Percentiles rank a stretch among this genome's conserved stretches.
phyloP scores from a whole-genome alignment of 2,888 invertebrate species.

The Drosophila cracens region DNA sequence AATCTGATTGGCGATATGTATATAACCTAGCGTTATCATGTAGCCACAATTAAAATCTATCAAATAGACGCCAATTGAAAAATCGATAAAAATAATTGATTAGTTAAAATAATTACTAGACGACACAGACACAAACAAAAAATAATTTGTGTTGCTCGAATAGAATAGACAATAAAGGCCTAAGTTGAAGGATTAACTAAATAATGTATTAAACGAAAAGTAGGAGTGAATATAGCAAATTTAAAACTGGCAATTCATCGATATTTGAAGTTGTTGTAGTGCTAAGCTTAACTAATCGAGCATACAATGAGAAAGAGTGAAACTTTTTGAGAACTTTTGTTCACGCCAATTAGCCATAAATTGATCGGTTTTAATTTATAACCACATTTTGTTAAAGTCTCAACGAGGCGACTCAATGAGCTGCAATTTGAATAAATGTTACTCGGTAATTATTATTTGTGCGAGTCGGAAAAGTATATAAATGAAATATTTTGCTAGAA shows the following conservation, averaged over 20 bases:
- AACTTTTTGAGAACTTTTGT: conserved; percentile 21
- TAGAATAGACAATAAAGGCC: conserved; percentile 1
- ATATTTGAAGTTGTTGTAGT: background rate
- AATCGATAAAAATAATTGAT: conserved; percentile 2
- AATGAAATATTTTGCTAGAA: conserved; percentile 75
- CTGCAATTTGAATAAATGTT: conserved; percentile 67
- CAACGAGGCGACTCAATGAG: conserved; percentile 30
- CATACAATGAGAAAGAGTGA: background rate
- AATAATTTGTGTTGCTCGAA: conserved; percentile 9
- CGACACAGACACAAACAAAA: background rate
- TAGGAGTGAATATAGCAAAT: background rate
- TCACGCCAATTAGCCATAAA: conserved; percentile 63
- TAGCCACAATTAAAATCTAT: background rate
- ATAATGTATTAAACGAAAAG: conserved; percentile 35
- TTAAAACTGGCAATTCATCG: background rate
- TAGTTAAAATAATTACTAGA: conserved; percentile 29
- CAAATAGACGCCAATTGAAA: conserved; percentile 7
- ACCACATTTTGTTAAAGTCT: conserved; percentile 36
- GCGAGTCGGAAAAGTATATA: conserved; percentile 56
- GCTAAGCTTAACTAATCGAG: conserved; percentile 13
- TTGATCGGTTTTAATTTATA: conserved; percentile 71
- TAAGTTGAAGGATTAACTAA: conserved; percentile 5
- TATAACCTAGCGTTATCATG: background rate
- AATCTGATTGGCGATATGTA: background rate
- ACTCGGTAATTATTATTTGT: conserved; percentile 60